A percentile compares a stretch with the other conserved stretches of the same genome.
These are phyloP conservation scores for Carpatolechia fugitivella DNA, from an alignment of 2,888 invertebrate species.

Conservation along the genomic window DNA sequence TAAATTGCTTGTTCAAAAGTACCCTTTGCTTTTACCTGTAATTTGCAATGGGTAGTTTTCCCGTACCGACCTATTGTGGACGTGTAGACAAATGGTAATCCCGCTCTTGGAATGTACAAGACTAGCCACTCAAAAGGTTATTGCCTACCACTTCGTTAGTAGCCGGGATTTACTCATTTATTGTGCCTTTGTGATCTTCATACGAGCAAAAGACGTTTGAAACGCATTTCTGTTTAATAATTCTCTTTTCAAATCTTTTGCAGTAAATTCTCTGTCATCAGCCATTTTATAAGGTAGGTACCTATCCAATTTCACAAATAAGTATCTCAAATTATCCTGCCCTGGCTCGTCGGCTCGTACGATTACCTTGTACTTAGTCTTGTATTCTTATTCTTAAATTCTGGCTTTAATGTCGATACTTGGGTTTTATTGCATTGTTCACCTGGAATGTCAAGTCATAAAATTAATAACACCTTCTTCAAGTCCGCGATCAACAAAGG, in stretches of 20 bases:
- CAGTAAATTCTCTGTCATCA: no score
- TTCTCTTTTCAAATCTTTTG: no score
- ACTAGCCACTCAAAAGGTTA: slow-evolving; percentile 1
- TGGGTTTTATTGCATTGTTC: background rate
- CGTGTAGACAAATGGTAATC: slow-evolving; percentile 7
- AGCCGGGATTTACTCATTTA: background rate
- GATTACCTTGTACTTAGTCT: background rate
- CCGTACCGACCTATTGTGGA: background rate
- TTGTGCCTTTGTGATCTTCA: no score
- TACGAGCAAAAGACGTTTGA: no score
- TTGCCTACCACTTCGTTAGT: slow-evolving; percentile 4
- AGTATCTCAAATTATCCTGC: background rate
- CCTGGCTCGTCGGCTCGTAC: background rate
- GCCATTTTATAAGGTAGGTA: no score
- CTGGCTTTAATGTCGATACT: background rate
- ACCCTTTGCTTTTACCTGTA: background rate
- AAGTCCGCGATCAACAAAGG: background rate
- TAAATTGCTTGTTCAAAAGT: background rate
- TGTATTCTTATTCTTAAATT: no score
- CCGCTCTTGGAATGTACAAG: background rate
- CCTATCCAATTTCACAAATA: background rate
- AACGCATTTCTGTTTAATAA: no score
- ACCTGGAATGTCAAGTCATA: slow-evolving; percentile 6
- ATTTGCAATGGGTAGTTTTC: background rate
- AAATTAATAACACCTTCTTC: slow-evolving; percentile 8